phyloP scores from a whole-genome alignment of 2,888 invertebrate species.

The Ecliptopera silaceata region DNA sequence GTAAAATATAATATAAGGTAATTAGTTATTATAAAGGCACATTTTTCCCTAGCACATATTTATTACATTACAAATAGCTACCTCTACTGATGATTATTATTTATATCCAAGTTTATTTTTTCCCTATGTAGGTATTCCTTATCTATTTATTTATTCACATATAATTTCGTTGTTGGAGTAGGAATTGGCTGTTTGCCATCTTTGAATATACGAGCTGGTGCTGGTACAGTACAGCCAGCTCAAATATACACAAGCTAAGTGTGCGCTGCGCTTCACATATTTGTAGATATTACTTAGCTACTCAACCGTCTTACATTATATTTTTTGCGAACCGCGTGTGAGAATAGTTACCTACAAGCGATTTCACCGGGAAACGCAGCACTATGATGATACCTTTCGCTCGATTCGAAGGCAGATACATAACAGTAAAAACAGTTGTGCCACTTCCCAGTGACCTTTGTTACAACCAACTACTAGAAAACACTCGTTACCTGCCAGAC shows the following conservation, averaged over 20 bases:
- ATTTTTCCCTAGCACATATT: too few relatives aligned
- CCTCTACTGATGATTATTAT: too few relatives aligned
- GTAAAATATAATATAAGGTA: too few relatives aligned
- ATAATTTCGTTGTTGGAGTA: too few relatives aligned
- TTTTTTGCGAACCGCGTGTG: slow-evolving; percentile 72
- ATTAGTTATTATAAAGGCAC: too few relatives aligned
- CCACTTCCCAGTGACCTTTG: slow-evolving; percentile 79
- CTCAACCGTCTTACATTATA: slow-evolving; percentile 41
- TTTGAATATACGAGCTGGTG: too few relatives aligned
- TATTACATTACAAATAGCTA: too few relatives aligned
- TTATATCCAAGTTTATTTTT: background rate
- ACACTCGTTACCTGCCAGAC: slow-evolving; percentile 41
- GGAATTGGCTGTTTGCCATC: too few relatives aligned
- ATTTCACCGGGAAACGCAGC: slow-evolving; percentile 74
- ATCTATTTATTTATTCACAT: too few relatives aligned
- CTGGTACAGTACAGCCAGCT: too few relatives aligned
- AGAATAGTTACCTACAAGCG: slow-evolving; percentile 56
- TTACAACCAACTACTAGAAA: slow-evolving; percentile 58
- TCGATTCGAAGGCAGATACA: slow-evolving; percentile 71
- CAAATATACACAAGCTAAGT: slow-evolving; percentile 15
- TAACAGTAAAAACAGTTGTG: slow-evolving; percentile 70
- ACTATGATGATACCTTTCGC: slow-evolving; percentile 76
- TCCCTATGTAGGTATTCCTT: background rate
- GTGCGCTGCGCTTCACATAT: slow-evolving; percentile 53
- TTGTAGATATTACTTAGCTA: slow-evolving; percentile 1